Percentiles rank a stretch among this genome's conserved stretches.
Conservation (phyloP, 2,113 vertebrate genomes). For the Ammodytes dubius region DNA sequence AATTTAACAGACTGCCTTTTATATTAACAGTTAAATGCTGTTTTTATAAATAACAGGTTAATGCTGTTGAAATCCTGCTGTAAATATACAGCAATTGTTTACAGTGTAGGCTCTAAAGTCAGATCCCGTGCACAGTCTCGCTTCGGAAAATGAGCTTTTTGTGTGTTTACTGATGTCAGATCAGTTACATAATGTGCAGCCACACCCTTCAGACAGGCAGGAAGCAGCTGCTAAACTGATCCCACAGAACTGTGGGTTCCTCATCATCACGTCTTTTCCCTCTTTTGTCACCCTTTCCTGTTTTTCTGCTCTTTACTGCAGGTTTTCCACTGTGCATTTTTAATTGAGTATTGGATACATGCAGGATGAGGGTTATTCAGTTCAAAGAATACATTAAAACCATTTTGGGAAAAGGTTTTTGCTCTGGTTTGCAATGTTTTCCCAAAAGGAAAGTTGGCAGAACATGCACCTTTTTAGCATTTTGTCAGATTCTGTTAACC, state of each 20-base stretch:
- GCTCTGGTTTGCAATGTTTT: neutral
- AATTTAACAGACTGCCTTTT: no score
- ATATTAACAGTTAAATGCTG: no score
- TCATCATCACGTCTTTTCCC: constrained; percentile 45
- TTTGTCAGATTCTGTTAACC: neutral
- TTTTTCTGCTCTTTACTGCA: constrained; percentile 50
- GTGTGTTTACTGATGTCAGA: constrained; percentile 29
- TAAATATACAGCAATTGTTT: no score
- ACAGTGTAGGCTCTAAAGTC: neutral
- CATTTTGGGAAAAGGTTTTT: constrained; percentile 24
- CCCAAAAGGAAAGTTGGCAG: constrained; percentile 40
- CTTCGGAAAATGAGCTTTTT: constrained; percentile 17
- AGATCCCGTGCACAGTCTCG: neutral
- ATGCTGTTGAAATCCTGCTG: no score
- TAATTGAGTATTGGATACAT: neutral
- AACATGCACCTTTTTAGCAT: constrained; percentile 1
- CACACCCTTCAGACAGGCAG: constrained; percentile 51
- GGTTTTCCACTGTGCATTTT: constrained; percentile 24
- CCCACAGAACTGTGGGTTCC: constrained; percentile 8
- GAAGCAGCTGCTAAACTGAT: constrained; percentile 67
- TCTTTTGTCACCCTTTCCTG: constrained; percentile 65
- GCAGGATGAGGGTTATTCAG: neutral
- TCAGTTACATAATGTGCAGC: constrained; percentile 38
- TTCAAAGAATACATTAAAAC: constrained; percentile 4
- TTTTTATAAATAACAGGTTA: no score